Base-by-base conservation (phyloP, 53 echinoderm and acorn worm genomes). In the Luidia sarsii region DNA sequence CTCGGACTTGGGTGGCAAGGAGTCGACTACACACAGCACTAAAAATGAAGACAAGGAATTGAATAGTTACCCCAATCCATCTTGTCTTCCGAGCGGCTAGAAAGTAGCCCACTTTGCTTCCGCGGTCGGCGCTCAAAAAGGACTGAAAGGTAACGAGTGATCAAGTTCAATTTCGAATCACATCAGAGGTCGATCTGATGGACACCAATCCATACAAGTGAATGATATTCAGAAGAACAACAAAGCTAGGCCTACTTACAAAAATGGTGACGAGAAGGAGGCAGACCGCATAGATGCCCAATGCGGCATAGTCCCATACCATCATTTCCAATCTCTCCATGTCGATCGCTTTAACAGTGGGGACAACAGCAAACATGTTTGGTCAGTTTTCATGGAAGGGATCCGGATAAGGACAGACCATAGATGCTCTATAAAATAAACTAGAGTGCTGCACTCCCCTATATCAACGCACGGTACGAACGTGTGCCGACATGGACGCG, bases 41-140 rank as follows among this genome's bases (percentile, higher is more conserved):
- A n/a, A n/a, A n/a, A n/a, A n/a, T n/a, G n/a, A n/a, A n/a, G n/a
- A n/a, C n/a, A n/a, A 51, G n/a, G 4, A 22, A 50, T n/a, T 56
- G 20, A 56, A 21, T 55, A 29, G 20, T 60, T 77, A 77, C 77
- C 77, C 77, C 77, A 77, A 77, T 45, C 77, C 77, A 77, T 43
- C 60, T 29, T n/a, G 46, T 6, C 8, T 10, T 77, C 31, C 45
- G 77, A 32, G 19, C 33, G 30, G 29, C 77, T 1, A 77, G 61
- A 48, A 77, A 77, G 10, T 77, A 77, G 0, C 77, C 77, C 43
- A 60, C 77, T 33, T 61, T 77, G 45, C 46, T 77, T 28, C 61
- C 61, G 1, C 77, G 61, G 9, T 61, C 35, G 0, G 77, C 43
- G 14, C 20, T 29, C 61, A 59, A 61, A 15, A 77, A 28, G 2